Evolutionary conservation across 2,113 vertebrate genomes (phyloP), one percentile per base, ranked within the genome.

Genomic region (Cheirogaleus medius): DNA sequence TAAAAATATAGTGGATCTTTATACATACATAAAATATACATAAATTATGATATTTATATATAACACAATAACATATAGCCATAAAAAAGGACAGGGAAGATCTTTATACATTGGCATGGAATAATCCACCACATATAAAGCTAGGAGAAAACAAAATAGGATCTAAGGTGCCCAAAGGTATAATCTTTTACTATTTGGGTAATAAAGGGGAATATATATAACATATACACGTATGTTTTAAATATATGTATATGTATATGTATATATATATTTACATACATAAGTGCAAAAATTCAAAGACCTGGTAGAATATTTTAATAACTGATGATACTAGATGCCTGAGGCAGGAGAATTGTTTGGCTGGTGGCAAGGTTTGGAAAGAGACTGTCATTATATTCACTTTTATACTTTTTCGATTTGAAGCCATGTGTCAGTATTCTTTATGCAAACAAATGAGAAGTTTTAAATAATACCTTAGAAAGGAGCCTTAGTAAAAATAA

Each of bases 401-500:
- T 83, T 95, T 85, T 39, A 86, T 66, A n/a, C 2, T 9, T 64
- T 90, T 87, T 71, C 27, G 54, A 44, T 92, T 94, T 90, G 27
- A 74, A 91, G 13, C 39, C 8, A 58, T 39, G 21, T 88, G 54
- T 44, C 60, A 66, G 18, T 78, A 90, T 73, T 91, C 37, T 86
- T 44, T 76, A 56, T 84, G 93, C 23, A 84, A 93, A 82, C 0
- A 25, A 86, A 86, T 71, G 23, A 83, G 37, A 81, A 4, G 1
- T 44, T 90, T 94, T 49, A 74, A 96, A 83, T 85, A 74, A 68
- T 82, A 71, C 42, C n/a, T 95, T 83, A 42, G 54, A 95, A 90
- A 82, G 9, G 14, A 87, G 23, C 10, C 32, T 87, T 42, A 52
- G 64, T 69, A 60, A 84, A 89, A 95, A 78, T 74, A 95, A 84